Conservation (phyloP, 1,140 invertebrate species). For the Drosophila guanche region DNA sequence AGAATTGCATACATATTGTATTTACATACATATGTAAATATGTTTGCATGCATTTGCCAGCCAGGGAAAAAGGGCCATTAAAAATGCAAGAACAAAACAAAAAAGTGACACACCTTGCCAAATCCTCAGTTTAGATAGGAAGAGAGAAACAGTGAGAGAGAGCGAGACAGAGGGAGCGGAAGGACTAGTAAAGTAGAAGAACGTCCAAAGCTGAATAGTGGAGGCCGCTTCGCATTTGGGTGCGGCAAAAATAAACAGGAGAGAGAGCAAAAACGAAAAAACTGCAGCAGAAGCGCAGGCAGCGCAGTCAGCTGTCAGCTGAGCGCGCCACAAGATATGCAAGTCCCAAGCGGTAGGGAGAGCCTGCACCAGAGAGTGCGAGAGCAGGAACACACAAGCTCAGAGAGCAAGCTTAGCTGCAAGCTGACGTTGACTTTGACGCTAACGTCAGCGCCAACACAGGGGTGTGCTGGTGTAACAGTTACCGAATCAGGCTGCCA, state of each 20-base stretch:
- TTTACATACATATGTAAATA: constrained; percentile 4
- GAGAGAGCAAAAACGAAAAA: constrained; percentile 24
- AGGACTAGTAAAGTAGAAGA: constrained; percentile 24
- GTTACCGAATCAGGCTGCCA: neutral
- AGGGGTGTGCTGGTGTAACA: constrained; percentile 4
- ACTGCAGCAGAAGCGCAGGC: constrained; percentile 32
- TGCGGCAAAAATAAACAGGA: constrained; percentile 68
- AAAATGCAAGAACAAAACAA: constrained; percentile 77
- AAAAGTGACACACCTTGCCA: constrained; percentile 78
- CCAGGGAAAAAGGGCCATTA: constrained; percentile 30
- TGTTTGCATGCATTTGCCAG: constrained; percentile 20
- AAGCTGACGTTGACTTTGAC: constrained; percentile 40
- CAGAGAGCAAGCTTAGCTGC: constrained; percentile 43
- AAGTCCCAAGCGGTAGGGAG: constrained; percentile 32
- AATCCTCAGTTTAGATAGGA: constrained; percentile 12
- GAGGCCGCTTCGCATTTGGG: constrained; percentile 58
- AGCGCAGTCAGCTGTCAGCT: constrained; percentile 49
- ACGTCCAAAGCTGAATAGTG: constrained; percentile 27
- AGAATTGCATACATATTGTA: neutral
- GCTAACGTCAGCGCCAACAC: constrained; percentile 4
- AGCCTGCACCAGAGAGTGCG: constrained; percentile 16
- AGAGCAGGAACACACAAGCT: constrained; percentile 23
- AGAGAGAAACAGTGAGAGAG: constrained; percentile 16
- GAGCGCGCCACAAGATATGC: constrained; percentile 67
- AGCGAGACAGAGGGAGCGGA: constrained; percentile 21